phyloP scores from a whole-genome alignment of 2,113 vertebrate genomes.

The Heptranchias perlo region DNA sequence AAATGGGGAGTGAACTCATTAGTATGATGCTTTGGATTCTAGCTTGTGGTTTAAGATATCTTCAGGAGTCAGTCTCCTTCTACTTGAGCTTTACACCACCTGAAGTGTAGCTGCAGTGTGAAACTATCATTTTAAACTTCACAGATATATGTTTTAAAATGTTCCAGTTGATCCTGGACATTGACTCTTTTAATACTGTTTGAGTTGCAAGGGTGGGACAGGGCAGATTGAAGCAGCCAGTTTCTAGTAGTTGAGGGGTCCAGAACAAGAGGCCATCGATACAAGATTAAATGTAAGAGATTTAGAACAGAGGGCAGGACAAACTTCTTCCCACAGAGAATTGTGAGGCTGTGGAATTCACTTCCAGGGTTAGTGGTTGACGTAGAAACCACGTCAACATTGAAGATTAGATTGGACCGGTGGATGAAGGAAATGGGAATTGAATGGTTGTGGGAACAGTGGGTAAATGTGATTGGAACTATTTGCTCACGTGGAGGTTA shows the following conservation, averaged over 20 bases:
- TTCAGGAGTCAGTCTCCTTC: no score
- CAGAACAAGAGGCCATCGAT: neutral
- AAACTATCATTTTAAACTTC: no score
- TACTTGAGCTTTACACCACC: no score
- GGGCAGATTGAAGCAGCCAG: neutral
- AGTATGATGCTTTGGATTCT: no score
- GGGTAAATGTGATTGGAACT: neutral
- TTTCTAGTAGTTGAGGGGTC: neutral
- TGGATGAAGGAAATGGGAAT: neutral
- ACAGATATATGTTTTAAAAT: no score
- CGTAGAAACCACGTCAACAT: neutral
- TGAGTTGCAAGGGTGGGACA: neutral
- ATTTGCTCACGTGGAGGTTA: neutral
- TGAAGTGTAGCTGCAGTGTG: no score
- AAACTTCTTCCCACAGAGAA: neutral
- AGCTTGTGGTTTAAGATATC: no score
- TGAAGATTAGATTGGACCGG: neutral
- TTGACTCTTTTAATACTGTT: no score
- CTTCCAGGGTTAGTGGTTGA: neutral
- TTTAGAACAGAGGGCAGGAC: no score
- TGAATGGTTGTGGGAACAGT: neutral
- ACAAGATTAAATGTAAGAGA: neutral
- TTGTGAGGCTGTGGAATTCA: neutral
- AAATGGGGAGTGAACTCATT: no score
- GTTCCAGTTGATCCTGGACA: no score